Evolutionary conservation across 2,888 invertebrate genomes (phyloP).

Genomic region (Acanthosepion pharaonis): DNA sequence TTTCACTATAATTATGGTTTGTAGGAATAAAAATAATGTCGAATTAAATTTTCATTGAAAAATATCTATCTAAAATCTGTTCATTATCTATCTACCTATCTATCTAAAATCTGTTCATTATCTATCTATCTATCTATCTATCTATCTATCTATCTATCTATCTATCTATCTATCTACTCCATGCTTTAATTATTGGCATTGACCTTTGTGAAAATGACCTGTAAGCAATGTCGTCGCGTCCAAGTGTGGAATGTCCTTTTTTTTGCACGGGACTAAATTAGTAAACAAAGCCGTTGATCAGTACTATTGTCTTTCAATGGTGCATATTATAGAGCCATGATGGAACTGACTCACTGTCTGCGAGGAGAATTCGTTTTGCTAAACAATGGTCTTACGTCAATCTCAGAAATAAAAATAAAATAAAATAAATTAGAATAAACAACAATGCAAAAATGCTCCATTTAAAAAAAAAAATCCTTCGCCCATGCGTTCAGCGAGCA

Average conservation of each 20-base stretch:
- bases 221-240: constrained; percentile 33
- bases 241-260: background rate
- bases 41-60: too few relatives aligned
- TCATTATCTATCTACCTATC: too few relatives aligned
- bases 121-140: too few relatives aligned
- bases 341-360: constrained; percentile 15
- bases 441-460: background rate
- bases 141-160: too few relatives aligned
- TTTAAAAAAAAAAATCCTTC: too few relatives aligned
- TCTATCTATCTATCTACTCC: too few relatives aligned
- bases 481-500: too few relatives aligned
- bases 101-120: too few relatives aligned
- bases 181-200: background rate
- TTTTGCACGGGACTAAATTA: background rate
- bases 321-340: background rate
- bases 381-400: background rate
- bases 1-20: too few relatives aligned
- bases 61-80: too few relatives aligned
- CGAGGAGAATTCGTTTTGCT: background rate
- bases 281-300: background rate
- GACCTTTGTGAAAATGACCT: background rate
- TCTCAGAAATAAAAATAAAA: background rate
- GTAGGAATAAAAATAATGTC: too few relatives aligned
- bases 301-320: background rate
- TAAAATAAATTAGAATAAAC: background rate